phyloP scores from a whole-genome alignment of 2,888 invertebrate genomes.

The Lumbricus terrestris region DNA sequence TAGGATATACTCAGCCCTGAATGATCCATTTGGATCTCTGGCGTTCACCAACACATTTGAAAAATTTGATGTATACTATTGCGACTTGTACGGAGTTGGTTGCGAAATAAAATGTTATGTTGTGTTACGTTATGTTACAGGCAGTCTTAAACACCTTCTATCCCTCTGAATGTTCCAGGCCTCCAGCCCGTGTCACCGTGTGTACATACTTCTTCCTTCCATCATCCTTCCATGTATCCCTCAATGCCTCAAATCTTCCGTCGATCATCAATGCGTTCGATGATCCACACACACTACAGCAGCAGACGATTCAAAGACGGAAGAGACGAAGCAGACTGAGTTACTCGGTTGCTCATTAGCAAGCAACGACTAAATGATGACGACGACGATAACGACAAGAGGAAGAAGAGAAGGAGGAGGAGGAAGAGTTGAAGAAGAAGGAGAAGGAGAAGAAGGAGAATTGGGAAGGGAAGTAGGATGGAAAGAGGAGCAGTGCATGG shows the following conservation, averaged over 20 bases:
- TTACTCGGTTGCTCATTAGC: constrained; percentile 13
- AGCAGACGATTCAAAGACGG: not conserved
- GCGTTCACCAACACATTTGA: too few relatives aligned
- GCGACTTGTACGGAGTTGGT: too few relatives aligned
- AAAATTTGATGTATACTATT: too few relatives aligned
- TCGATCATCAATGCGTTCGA: not conserved
- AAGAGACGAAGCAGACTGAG: not conserved
- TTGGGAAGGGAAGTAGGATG: not conserved
- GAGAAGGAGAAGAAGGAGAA: not conserved
- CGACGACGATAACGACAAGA: not conserved
- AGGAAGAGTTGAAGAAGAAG: not conserved
- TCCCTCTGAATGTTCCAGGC: too few relatives aligned
- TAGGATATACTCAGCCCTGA: too few relatives aligned
- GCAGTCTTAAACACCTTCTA: too few relatives aligned
- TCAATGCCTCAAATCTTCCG: not conserved
- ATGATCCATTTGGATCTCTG: too few relatives aligned
- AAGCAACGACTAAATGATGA: constrained; percentile 9
- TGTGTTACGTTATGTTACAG: too few relatives aligned
- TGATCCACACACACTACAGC: too few relatives aligned
- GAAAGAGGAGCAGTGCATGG: not conserved
- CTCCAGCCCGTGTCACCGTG: too few relatives aligned
- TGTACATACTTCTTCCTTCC: too few relatives aligned
- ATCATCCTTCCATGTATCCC: not conserved
- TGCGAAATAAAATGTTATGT: too few relatives aligned
- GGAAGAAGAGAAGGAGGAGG: not conserved